A percentile compares a stretch with the other conserved stretches of the same genome.
Evolutionary conservation across 2,888 invertebrate species (phyloP).

Genomic region (Napeogenes sylphis): DNA sequence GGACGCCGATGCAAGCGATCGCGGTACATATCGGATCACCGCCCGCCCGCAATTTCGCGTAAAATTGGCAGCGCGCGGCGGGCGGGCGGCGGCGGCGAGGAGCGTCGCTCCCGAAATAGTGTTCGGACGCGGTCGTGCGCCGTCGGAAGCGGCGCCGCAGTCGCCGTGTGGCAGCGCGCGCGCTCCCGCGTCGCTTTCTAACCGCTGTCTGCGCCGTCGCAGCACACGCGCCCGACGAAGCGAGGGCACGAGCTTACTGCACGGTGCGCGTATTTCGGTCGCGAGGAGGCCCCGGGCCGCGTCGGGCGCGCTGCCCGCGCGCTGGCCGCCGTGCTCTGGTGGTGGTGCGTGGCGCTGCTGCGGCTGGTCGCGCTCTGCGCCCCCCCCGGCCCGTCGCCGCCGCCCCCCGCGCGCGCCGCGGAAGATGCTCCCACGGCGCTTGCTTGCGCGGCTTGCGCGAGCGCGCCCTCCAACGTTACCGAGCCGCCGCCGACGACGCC

Average conservation of each 20-base stretch:
- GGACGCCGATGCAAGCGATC: conserved; percentile 58
- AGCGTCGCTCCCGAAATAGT: conserved; percentile 77
- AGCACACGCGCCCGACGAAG: conserved; percentile 57
- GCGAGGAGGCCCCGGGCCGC: conserved; percentile 70
- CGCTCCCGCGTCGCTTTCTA: conserved; percentile 72
- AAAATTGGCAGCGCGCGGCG: conserved; percentile 75
- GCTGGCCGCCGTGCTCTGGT: conserved; percentile 77
- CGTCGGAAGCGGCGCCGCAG: conserved; percentile 71
- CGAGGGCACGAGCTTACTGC: conserved; percentile 52
- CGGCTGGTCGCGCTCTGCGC: conserved; percentile 74
- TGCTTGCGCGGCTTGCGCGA: conserved; percentile 60
- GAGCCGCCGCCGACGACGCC: conserved; percentile 50
- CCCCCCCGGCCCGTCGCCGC: conserved; percentile 67
- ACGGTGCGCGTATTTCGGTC: conserved; percentile 74
- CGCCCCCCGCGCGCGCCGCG: conserved; percentile 66
- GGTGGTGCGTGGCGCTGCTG: conserved; percentile 77
- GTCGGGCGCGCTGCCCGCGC: conserved; percentile 73
- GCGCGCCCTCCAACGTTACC: conserved; percentile 65
- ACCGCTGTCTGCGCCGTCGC: conserved; percentile 58
- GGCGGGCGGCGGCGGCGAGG: conserved; percentile 72
- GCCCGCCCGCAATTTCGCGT: conserved; percentile 78
- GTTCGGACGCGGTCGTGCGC: conserved; percentile 74
- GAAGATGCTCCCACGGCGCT: conserved; percentile 67
- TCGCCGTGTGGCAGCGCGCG: conserved; percentile 76
- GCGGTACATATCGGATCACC: conserved; percentile 75